Evolutionary conservation across 2,113 vertebrate species (phyloP), one percentile per base, ranked within the genome.

Genomic region (Aepyceros melampus): DNA sequence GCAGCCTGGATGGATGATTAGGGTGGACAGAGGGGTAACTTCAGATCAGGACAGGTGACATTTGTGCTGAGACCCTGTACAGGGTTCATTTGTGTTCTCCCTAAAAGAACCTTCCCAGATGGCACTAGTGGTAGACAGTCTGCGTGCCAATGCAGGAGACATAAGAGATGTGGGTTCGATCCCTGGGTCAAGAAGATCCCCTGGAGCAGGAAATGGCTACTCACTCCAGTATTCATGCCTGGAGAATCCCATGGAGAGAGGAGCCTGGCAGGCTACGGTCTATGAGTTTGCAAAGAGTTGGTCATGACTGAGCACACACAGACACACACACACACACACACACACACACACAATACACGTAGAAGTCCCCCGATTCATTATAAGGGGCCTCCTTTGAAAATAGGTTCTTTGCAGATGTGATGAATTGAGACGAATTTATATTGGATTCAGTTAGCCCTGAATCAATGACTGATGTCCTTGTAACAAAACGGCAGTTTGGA

Each of bases 1-100:
- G 33, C 33, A 19, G 31, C 15, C 12, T 1, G 17, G 23, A 6
- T 0, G 23, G 71, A 43, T 5, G 21, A 23, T 2, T 1, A 3
- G 67, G 21, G 12, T 5, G 2, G 15, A 10, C 1, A 49, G 60
- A 8, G 10, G 14, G 11, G 25, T 0, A 7, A n/a, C 53, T 6
- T 16, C 56, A 5, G 62, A 64, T 58, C 6, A 3, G 71, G 60
- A 31, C 14, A 40, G 71, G 47, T 21, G 55, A 64, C 36, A 11
- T 16, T 5, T 21, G 10, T 40, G 71, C 64, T 36, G 82, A 60
- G 60, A 71, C 15, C 5, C 16, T 6, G 10, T 2, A 23, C n/a
- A 2, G 55, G 76, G 17, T 5, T 17, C 71, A 45, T 36, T 1
- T 17, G 45, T 8, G 40, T 49, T 49, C 64, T 74, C 27, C 17